Base-by-base conservation (phyloP, 2,797 vertebrate genomes). In the Pseudopleuronectes americanus region DNA sequence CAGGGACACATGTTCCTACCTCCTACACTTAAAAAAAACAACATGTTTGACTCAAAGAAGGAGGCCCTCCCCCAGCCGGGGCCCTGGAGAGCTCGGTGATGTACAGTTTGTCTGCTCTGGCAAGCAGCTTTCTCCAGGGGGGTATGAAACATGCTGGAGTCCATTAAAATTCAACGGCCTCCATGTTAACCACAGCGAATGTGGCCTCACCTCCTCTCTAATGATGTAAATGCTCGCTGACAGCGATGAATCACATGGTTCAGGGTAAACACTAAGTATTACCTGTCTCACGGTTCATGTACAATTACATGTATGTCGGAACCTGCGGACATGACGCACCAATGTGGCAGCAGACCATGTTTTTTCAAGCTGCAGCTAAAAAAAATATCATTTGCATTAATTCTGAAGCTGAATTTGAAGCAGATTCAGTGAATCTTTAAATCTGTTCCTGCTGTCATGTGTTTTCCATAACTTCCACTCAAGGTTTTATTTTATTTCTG, bases 151-250 rank as follows among this genome's bases (percentile, higher is more conserved):
- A 88, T 83, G 80, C 70, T 79, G 68, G 59, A 82, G 66, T 83
- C 90, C 81, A 90, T 92, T 92, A 88, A 81, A 83, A 89, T 81
- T 83, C 80, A 74, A 79, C 72, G 82, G 84, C 67, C 81, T 75
- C 80, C 80, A 75, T 81, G 80, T 91, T 87, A 80, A 84, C 66
- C 76, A 68, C 23, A 45, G 70, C 76, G 57, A 88, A 81, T 68
- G 78, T 80, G 84, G 76, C 84, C 84, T 92, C 87, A 76, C 87
- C 83, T 91, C 79, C 38, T 66, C 77, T 76, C 66, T 79, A 82
- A 87, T 80, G 82, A 93, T 89, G 84, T 79, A 89, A 92, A 91
- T 68, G 71, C 65, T 83, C 59, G 43, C 64, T 86, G 90, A 92
- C 90, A 85, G 79, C 74, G n/a, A 90, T 89, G 87, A 89, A 91